Evolutionary conservation across 2,888 invertebrate genomes (phyloP).

Genomic region (Catocala sponsa): DNA sequence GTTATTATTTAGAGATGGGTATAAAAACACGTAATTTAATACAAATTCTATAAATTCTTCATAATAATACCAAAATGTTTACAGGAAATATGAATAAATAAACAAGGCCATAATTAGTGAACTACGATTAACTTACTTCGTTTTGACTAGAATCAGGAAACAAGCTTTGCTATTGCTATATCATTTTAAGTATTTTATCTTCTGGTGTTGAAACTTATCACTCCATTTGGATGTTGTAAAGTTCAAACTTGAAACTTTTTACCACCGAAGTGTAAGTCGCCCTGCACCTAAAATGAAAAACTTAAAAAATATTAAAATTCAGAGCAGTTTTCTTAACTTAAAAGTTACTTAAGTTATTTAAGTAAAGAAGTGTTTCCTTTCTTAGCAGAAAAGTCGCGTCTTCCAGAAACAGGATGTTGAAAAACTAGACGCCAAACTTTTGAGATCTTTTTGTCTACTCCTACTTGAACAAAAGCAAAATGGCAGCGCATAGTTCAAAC

Average conservation of each 20-base stretch:
- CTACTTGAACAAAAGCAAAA: conserved; percentile 42
- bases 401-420: conserved; percentile 58
- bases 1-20: too few relatives aligned
- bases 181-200: not conserved
- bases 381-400: conserved; percentile 49
- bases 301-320: conserved; percentile 48
- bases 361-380: conserved; percentile 60
- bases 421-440: conserved; percentile 55
- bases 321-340: conserved; percentile 50
- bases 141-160: too few relatives aligned
- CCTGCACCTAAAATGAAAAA: conserved; percentile 27
- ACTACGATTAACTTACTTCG: too few relatives aligned
- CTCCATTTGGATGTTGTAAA: conserved; percentile 2
- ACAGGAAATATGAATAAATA: too few relatives aligned
- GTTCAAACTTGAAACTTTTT: conserved; percentile 9
- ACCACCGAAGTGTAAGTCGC: conserved; percentile 11
- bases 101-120: too few relatives aligned
- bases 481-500: conserved; percentile 29
- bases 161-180: too few relatives aligned
- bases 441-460: conserved; percentile 50
- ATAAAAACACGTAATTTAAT: too few relatives aligned
- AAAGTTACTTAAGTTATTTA: conserved; percentile 54
- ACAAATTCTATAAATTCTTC: too few relatives aligned
- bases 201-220: not conserved
- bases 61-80: too few relatives aligned